Conservation (phyloP, 2,888 invertebrate species). For the Pogonocherus hispidulus region DNA sequence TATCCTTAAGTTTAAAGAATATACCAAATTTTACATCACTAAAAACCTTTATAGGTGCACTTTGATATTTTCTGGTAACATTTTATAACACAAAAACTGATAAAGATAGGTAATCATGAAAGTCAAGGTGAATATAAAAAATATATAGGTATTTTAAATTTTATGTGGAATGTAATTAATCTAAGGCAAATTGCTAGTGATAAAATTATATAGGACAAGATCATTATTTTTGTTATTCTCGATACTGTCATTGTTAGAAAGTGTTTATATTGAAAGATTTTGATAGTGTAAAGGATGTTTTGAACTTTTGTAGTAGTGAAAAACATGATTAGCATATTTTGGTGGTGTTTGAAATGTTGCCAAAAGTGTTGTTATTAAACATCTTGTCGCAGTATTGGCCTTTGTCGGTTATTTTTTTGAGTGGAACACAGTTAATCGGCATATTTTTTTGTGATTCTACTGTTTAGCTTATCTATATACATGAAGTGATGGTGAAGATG, state of each 20-base stretch:
- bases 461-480: background rate
- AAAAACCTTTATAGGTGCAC: too few relatives aligned
- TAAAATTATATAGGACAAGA: constrained; percentile 13
- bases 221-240: background rate
- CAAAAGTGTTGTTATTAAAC: constrained; percentile 23
- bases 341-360: constrained; percentile 24
- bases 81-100: constrained; percentile 6
- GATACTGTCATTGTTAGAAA: background rate
- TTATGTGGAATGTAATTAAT: background rate
- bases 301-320: background rate
- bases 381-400: background rate
- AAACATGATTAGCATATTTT: constrained; percentile 31
- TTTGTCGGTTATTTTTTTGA: background rate
- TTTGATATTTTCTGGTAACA: too few relatives aligned
- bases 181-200: background rate
- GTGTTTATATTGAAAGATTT: background rate
- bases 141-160: background rate
- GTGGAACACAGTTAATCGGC: too few relatives aligned
- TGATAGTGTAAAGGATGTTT: constrained; percentile 23
- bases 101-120: constrained; percentile 15
- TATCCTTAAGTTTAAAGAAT: background rate
- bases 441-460: too few relatives aligned
- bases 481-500: background rate
- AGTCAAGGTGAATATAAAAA: constrained; percentile 33
- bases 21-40: background rate